Evolutionary conservation across 2,888 invertebrate species (phyloP).

Genomic region (Halictus quadricinctus): DNA sequence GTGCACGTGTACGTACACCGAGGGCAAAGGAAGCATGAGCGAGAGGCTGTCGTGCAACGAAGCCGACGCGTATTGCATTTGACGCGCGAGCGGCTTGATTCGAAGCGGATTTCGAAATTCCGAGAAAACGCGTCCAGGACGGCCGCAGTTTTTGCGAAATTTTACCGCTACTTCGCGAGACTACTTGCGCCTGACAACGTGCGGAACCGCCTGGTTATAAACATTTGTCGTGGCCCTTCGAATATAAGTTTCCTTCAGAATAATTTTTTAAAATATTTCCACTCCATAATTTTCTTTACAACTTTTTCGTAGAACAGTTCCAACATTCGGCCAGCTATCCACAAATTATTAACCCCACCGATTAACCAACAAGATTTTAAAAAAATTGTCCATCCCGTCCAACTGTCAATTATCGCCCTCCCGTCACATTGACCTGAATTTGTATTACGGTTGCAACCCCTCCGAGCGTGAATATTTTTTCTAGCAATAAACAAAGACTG

Average conservation of each 20-base stretch:
- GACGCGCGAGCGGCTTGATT: conserved; percentile 34
- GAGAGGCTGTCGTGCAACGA: conserved; percentile 22
- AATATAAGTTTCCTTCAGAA: too few species aligned
- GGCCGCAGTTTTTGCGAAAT: background rate
- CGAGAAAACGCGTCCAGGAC: background rate
- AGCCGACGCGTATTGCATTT: conserved; percentile 19
- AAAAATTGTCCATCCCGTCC: background rate
- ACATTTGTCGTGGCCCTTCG: background rate
- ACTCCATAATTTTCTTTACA: too few species aligned
- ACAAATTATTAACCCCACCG: background rate
- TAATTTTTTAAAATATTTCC: too few species aligned
- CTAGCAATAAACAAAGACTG: background rate
- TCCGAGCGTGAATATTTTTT: background rate
- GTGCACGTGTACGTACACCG: background rate
- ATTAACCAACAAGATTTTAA: background rate
- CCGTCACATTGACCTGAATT: background rate
- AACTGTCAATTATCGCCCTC: background rate
- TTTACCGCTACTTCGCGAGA: background rate
- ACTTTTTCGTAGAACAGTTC: background rate
- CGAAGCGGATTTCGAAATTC: conserved; percentile 10
- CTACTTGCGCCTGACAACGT: background rate
- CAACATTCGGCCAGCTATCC: background rate
- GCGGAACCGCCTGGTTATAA: background rate
- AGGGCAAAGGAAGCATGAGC: conserved; percentile 11
- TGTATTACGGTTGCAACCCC: background rate